phyloP scores from a whole-genome alignment of 2,113 vertebrate genomes.

The Euleptes europaea region DNA sequence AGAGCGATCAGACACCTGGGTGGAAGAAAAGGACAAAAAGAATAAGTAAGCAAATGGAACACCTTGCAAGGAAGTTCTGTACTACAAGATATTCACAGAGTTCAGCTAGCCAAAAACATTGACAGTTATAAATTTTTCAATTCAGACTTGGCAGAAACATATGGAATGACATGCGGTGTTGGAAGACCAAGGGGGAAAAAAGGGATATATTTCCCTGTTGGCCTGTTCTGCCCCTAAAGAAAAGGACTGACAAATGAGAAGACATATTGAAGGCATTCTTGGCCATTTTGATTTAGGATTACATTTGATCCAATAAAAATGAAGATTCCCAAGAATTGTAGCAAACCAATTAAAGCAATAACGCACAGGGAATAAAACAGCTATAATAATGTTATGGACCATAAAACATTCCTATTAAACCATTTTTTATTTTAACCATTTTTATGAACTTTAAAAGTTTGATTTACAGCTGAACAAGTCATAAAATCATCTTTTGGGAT shows the following conservation, averaged over 20 bases:
- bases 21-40: not conserved
- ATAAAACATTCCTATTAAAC: conserved; percentile 85
- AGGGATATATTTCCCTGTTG: not conserved
- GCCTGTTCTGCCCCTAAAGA: conserved; percentile 6
- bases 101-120: not conserved
- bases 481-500: conserved; percentile 76
- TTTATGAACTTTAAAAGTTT: conserved; percentile 84
- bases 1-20: conserved; percentile 93
- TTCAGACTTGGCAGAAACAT: not conserved
- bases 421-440: conserved; percentile 84
- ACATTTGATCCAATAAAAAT: conserved; percentile 67
- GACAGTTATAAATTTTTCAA: not conserved
- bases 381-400: conserved; percentile 81
- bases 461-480: conserved; percentile 75
- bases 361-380: conserved; percentile 77
- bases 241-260: conserved; percentile 54
- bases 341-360: conserved; percentile 82
- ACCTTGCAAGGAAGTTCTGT: not conserved
- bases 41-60: not conserved
- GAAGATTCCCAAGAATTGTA: conserved; percentile 72
- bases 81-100: not conserved
- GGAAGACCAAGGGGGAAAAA: not conserved
- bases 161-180: not conserved
- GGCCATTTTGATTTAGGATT: conserved; percentile 74
- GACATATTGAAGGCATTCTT: conserved; percentile 67